Conservation (phyloP, 2,113 vertebrate genomes). For the Pygoscelis adeliae region DNA sequence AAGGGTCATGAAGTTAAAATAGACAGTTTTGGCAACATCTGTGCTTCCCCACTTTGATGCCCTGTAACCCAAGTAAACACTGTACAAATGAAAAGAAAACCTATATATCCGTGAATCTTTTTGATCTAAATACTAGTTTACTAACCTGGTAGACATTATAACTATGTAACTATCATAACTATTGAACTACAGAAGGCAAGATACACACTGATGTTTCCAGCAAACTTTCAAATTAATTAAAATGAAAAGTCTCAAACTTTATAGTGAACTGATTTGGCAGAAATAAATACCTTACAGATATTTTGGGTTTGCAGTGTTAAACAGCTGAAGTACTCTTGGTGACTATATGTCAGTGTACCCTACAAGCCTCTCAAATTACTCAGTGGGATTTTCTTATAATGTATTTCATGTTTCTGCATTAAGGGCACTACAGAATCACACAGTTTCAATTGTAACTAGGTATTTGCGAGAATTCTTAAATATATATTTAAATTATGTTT, state of each 20-base stretch:
- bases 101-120: not conserved
- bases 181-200: not conserved
- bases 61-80: not conserved
- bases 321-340: not conserved
- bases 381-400: not conserved
- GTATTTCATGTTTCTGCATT: not conserved
- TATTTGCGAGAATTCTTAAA: not conserved
- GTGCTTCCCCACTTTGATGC: not conserved
- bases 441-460: not conserved
- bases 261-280: not conserved
- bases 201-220: not conserved
- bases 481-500: not conserved
- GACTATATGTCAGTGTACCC: not conserved
- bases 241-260: not conserved
- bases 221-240: not conserved
- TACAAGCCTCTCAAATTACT: not conserved
- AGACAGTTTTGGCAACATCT: not conserved
- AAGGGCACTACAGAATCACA: not conserved
- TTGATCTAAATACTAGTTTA: not conserved
- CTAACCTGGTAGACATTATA: not conserved
- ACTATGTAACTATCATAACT: not conserved
- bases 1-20: not conserved
- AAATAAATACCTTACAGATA: not conserved
- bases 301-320: not conserved
- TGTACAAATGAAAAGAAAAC: not conserved